Conservation (phyloP, 2,888 invertebrate genomes). For the Zaprionus obscuricornis region DNA sequence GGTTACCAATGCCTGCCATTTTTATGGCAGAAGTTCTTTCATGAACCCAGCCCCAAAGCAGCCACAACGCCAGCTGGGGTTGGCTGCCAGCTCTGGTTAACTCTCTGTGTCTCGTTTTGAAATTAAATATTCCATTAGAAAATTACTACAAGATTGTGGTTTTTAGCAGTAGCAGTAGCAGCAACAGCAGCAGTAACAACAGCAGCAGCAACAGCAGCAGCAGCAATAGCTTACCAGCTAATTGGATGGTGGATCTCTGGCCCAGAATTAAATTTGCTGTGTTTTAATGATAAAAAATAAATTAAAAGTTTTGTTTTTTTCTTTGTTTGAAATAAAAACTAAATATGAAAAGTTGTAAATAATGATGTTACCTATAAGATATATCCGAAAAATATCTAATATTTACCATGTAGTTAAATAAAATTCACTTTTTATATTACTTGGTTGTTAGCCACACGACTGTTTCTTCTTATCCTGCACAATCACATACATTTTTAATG, state of each 20-base stretch:
- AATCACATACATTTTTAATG: slow-evolving; percentile 55
- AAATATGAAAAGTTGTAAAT: too few relatives aligned
- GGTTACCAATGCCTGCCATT: slow-evolving; percentile 62
- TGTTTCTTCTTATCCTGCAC: slow-evolving; percentile 12
- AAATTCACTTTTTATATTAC: too few relatives aligned
- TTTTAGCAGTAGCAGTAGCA: slow-evolving; percentile 47
- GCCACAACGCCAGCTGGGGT: slow-evolving; percentile 21
- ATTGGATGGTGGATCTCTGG: slow-evolving; percentile 45
- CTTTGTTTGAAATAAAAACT: too few relatives aligned
- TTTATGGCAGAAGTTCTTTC: slow-evolving; percentile 59
- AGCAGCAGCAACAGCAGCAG: slow-evolving; percentile 28
- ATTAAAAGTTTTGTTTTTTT: too few relatives aligned
- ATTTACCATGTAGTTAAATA: too few relatives aligned
- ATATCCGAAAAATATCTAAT: too few relatives aligned
- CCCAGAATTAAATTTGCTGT: slow-evolving; percentile 43
- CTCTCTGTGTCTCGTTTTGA: slow-evolving; percentile 66
- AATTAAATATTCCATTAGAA: slow-evolving; percentile 82
- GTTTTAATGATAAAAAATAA: too few relatives aligned
- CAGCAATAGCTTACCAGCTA: slow-evolving; percentile 45
- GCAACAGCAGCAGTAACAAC: slow-evolving; percentile 6
- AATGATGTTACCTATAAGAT: too few relatives aligned
- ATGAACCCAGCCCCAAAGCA: slow-evolving; percentile 18
- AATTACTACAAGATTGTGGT: slow-evolving; percentile 80
- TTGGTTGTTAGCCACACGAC: slow-evolving; percentile 3
- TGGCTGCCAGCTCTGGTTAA: slow-evolving; percentile 32